Evolutionary conservation across 2,797 vertebrate species (phyloP).

Genomic region (Chelmon rostratus): DNA sequence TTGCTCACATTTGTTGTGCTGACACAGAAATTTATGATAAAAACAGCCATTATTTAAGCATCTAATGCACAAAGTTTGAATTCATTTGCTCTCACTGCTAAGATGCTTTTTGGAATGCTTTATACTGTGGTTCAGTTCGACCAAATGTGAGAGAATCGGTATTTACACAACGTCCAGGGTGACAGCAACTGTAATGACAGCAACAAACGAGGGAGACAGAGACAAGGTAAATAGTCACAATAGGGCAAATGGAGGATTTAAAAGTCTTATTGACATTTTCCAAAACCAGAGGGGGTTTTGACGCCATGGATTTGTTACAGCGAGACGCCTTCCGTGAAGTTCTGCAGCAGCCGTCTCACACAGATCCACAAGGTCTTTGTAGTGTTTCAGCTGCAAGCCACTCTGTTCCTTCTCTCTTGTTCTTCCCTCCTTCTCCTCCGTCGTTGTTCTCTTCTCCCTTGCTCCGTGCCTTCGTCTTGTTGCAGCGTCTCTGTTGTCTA

Average conservation of each 20-base stretch:
- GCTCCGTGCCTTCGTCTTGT: conserved; percentile 2
- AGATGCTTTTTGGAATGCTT: conserved; percentile 37
- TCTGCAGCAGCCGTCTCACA: conserved; percentile 47
- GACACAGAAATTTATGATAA: conserved; percentile 41
- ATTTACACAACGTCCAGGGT: conserved; percentile 63
- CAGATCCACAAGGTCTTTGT: conserved; percentile 47
- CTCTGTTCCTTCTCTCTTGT: conserved; percentile 9
- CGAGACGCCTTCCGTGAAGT: conserved; percentile 44
- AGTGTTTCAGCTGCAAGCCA: conserved; percentile 17
- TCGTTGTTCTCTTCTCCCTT: neutral
- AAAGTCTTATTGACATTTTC: conserved; percentile 44
- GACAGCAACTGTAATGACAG: conserved; percentile 45
- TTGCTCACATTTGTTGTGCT: conserved; percentile 51
- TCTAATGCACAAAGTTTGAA: conserved; percentile 22
- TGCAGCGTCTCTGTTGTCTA: conserved; percentile 75
- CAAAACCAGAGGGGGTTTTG: conserved; percentile 45
- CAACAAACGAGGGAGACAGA: conserved; percentile 41
- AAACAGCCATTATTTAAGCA: conserved; percentile 30
- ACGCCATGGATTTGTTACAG: conserved; percentile 48
- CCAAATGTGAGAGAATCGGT: conserved; percentile 38
- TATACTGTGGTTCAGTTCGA: conserved; percentile 18
- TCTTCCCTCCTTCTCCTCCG: neutral
- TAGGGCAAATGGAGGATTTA: conserved; percentile 52
- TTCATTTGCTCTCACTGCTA: conserved; percentile 13
- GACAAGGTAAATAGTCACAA: conserved; percentile 52